Evolutionary conservation across 2,797 vertebrate species (phyloP), one percentile per base, ranked within the genome.

Genomic region (Cryptoblepharus egeriae): DNA sequence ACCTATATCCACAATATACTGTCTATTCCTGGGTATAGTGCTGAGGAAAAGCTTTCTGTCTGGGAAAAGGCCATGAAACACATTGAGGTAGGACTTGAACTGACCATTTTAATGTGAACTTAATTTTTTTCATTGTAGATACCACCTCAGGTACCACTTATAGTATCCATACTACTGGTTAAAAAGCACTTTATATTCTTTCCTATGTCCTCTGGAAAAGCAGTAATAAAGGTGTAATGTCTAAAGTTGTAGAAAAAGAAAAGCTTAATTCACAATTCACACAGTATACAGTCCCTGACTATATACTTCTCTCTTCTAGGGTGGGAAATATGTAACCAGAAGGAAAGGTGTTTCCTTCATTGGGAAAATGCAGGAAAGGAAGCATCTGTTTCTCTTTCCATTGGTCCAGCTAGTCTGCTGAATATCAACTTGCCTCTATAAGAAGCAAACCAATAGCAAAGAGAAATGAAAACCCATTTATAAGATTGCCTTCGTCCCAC

Each of bases 1-100:
- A 98, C 95, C 92, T 99, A 97, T 78, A 96, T 99, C 88, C 97
- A 99, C 93, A 98, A 99, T 84, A 97, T 99, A 83, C 95, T 99
- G 78, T 98, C 98, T 39, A 97, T 98, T 93, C 97, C 98, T 39
- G 97, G 97, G 37, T 98, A 99, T 93, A 97, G 95, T 22, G 24
- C 92, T 0, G 97, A 98, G 88, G 98, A 99, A 90, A 99, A 98
- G 88, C 95, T 96, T 75, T 93, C 78, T 0, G 97, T 98, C 45
- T 97, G 96, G 96, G 94, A 95, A 80, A 97, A 98, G 94, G 93
- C 96, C 35, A 94, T 98, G 90, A 95, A 96, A 70, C 96, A 97
- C 32, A 94, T 97, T 63, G 95, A 97, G 97, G 98, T 98, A 87
- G 1, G 5, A 57, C 16, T 1, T 37, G 2, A 70, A 69, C 61